These are phyloP conservation scores for Labroides dimidiatus DNA, from an alignment of 2,797 vertebrate species.

Conservation along the genomic window DNA sequence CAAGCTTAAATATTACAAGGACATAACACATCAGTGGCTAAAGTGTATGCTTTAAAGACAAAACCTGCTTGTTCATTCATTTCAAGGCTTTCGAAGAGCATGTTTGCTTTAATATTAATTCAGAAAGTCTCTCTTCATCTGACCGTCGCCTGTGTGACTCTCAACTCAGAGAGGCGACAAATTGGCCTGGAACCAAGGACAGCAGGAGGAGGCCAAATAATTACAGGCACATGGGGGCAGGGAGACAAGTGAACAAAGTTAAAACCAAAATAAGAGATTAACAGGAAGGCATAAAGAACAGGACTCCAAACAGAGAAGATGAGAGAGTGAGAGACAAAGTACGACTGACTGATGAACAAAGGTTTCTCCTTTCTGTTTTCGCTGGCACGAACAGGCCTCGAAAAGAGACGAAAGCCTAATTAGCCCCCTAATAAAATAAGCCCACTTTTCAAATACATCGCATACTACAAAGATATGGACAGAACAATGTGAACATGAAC, in stretches of 20 bases:
- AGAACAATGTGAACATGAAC: slow-evolving; percentile 56
- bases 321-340: slow-evolving; percentile 39
- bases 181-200: slow-evolving; percentile 49
- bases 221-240: slow-evolving; percentile 42
- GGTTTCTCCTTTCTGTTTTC: slow-evolving; percentile 37
- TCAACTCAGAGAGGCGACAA: slow-evolving; percentile 33
- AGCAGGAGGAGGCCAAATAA: slow-evolving; percentile 57
- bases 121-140: slow-evolving; percentile 33
- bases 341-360: slow-evolving; percentile 57
- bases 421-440: slow-evolving; percentile 63
- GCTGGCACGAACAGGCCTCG: slow-evolving; percentile 40
- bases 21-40: slow-evolving; percentile 2
- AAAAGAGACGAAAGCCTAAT: slow-evolving; percentile 62
- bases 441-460: slow-evolving; percentile 42
- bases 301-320: neutral
- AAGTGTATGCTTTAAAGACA: neutral
- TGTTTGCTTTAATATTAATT: neutral
- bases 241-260: slow-evolving; percentile 51
- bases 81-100: neutral
- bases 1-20: slow-evolving; percentile 4
- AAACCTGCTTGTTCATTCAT: slow-evolving; percentile 2
- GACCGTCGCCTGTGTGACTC: slow-evolving; percentile 37
- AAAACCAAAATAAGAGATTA: slow-evolving; percentile 58
- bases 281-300: slow-evolving; percentile 37
- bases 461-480: slow-evolving; percentile 43